Base-by-base conservation (phyloP, 1,140 invertebrate species). In the Trichonephila clavata region DNA sequence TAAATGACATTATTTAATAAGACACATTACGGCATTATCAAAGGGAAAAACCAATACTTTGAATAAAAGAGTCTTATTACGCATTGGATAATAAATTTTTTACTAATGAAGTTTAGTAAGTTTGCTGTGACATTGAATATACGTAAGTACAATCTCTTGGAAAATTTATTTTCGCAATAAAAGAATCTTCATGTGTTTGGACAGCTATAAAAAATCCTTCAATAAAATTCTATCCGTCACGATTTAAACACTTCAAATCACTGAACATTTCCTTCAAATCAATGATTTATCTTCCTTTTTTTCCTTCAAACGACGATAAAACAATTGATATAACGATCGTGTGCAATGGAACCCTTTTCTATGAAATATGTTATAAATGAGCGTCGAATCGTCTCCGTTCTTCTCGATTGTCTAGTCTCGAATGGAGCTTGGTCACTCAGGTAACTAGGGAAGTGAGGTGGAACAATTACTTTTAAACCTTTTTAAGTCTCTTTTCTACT, bases 391-490 rank as follows among this genome's bases (percentile, higher is more conserved):
- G 59, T 63, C 27, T 60, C 57, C 59, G 13, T 16, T 60, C 39
- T 61, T 43, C 43, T 65, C 87, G 14, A 89, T 68, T 89, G 87
- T 89, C 87, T 59, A 89, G 39, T 50, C 6, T 43, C 8, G 68
- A 27, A 77, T 43, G 50, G 50, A 77, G 77, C 39, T 89, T 89
- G 87, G 43, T 77, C 87, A 89, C 61, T 89, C 87, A 89, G 65
- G 87, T 89, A 89, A 65, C 65, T 32, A 20, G 65, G 24, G 32
- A 65, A 89, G 87, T 89, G 68, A 89, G 50, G 87, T 71, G 65
- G 68, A 89, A 89, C 63, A 89, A 89, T 89, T 89, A 89, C 87
- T 89, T 89, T 89, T 89, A 89, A 89, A 89, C 87, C 87, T 43
- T 89, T 89, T 89, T 89, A 89, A 71, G 87, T 59, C 83, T 32